Base-by-base conservation (phyloP, 1,140 invertebrate genomes). In the Sitophilus oryzae region DNA sequence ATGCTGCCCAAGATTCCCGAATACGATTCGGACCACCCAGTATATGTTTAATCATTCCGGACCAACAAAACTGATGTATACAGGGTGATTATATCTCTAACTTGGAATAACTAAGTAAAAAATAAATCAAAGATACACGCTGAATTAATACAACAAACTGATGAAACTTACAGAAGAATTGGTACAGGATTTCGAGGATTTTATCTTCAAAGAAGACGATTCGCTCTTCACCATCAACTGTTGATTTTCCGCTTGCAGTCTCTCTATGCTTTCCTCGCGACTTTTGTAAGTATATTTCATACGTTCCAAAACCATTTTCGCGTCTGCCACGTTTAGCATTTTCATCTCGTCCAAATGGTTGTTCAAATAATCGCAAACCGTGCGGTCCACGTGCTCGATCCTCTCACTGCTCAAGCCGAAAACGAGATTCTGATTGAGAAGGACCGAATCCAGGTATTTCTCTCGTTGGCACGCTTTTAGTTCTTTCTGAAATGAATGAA, bases 251-350 rank as follows among this genome's bases (percentile, higher is more conserved):
- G 18, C 21, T 21, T 38, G 19, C n/a, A 60, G 35, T 11, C 45
- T 47, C 1, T 43, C 41, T 18, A 47, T 59, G 16, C 64, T 56
- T n/a, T 23, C 36, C 42, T 61, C 54, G 14, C 48, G 34, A 16
- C 56, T 35, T 14, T 60, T 54, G 25, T 52, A 66, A 15, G 62
- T 30, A 8, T 42, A 40, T 48, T 59, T 66, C 19, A 68, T 56
- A 3, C 60, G 42, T 42, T 65, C 45, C 19, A 68, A 52, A 4
- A 61, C 49, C 2, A 55, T 20, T 2, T 44, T 45, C 2, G 61
- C 48, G 34, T 68, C 66, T 3, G 56, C 56, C 16, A 66, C 55
- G 38, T 55, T 68, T 21, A 64, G 19, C 2, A 68, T 40, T 14
- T 55, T 53, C 5, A 68, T 30, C 49, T 68, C 66, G 11, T 52